These are phyloP conservation scores for Chaunax sp. DNA, from an alignment of 2,797 vertebrate genomes.

Conservation along the genomic window DNA sequence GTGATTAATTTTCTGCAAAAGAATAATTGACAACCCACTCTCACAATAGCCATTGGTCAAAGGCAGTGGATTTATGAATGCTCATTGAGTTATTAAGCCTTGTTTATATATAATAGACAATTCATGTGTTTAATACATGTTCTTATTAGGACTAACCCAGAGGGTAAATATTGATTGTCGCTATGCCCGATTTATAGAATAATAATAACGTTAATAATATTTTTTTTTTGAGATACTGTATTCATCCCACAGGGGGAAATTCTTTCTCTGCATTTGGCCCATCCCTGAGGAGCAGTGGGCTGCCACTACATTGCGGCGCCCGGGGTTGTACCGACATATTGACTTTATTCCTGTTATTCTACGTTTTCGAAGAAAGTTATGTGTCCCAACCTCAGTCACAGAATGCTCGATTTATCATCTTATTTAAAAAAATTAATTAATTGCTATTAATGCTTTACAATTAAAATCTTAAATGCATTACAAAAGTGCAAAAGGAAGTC, in stretches of 20 bases:
- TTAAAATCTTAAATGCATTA: background rate
- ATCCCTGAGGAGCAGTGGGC: too few relatives aligned
- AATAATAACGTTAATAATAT: too few relatives aligned
- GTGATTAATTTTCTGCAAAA: background rate
- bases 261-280: too few relatives aligned
- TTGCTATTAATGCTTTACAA: too few relatives aligned
- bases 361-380: too few relatives aligned
- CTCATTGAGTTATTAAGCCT: background rate
- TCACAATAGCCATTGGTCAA: background rate
- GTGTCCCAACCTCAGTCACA: background rate
- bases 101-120: background rate
- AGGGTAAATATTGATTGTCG: background rate
- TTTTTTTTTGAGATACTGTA: too few relatives aligned
- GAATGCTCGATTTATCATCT: background rate
- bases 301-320: too few relatives aligned
- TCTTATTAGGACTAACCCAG: background rate
- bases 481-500: constrained; percentile 19
- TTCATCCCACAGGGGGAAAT: too few relatives aligned
- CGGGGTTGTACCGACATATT: too few relatives aligned
- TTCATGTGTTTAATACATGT: background rate
- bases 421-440: background rate
- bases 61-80: background rate
- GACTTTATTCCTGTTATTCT: too few relatives aligned
- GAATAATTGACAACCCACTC: too few relatives aligned
- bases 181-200: too few relatives aligned